Evolutionary conservation across 2,888 invertebrate species (phyloP), one percentile per base, ranked within the genome.

Genomic region (Athrips mouffetella): DNA sequence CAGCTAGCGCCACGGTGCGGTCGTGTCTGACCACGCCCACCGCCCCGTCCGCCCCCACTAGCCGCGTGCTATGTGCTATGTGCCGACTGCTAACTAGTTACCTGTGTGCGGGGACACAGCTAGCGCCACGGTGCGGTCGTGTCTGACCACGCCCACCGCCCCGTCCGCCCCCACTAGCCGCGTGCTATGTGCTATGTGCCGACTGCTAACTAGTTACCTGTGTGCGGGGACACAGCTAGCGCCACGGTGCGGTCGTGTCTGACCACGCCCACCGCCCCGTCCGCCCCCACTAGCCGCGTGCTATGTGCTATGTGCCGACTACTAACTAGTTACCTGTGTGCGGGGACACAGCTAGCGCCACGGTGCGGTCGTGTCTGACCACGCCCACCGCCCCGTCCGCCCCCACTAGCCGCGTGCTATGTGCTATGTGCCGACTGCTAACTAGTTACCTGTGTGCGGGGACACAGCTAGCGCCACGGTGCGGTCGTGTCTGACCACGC

Each of bases 181-280:
- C 54, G 84, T 84, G 63, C 82, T 86, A 48, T 80, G 78, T 51
- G 89, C 86, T 49, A 91, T 88, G 54, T 71, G 74, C 58, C 91
- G 91, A 1, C 66, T 67, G n/a, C n/a, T n/a, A n/a, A n/a, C n/a
- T n/a, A n/a, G n/a, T 3, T 30, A 13, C 30, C 11, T 2, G n/a
- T 13, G 62, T 81, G 89, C 23, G 89, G 87, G 55, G 90, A 84
- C 48, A 90, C 82, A 47, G 89, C 87, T 48, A 91, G 80, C n/a
- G n/a, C 52, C 90, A 91, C 89, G 57, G 84, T 82, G 65, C 92
- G 91, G 63, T 92, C 92, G 37, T 90, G 89, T 8, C 92, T 90
- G 53, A 93, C 91, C 53, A 92, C 89, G n/a, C 93, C 92, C 37
- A 92, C 87, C 40, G 91, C 90, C n/a, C 92, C 92, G 76, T 92